Evolutionary conservation across 2,888 invertebrate genomes (phyloP).

Genomic region (Athrips mouffetella): DNA sequence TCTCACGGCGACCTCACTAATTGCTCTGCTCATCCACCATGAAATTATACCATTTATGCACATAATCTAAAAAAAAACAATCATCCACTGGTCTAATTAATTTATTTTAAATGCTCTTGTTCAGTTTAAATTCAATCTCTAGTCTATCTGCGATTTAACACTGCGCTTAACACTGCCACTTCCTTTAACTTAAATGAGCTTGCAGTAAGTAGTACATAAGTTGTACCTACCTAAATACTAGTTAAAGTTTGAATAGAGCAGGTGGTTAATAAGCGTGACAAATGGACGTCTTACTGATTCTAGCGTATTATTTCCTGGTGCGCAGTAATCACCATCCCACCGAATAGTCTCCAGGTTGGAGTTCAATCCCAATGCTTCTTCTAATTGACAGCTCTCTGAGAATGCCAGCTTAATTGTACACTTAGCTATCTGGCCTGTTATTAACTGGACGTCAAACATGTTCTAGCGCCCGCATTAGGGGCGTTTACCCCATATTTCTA

Average conservation of each 20-base stretch:
- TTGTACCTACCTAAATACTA: neutral
- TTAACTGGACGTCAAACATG: slow-evolving; percentile 56
- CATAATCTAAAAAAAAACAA: slow-evolving; percentile 53
- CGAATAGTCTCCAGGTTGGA: slow-evolving; percentile 29
- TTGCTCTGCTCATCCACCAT: slow-evolving; percentile 58
- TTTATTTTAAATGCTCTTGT: slow-evolving; percentile 25
- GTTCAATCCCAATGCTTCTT: slow-evolving; percentile 48
- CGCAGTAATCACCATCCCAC: slow-evolving; percentile 32
- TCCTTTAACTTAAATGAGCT: no score
- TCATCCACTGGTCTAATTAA: slow-evolving; percentile 38
- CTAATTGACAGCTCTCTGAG: slow-evolving; percentile 57
- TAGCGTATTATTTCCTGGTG: slow-evolving; percentile 34
- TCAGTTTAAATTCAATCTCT: slow-evolving; percentile 14
- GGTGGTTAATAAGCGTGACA: slow-evolving; percentile 38
- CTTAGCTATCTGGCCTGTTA: slow-evolving; percentile 44
- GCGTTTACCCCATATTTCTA: slow-evolving; percentile 53
- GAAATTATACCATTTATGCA: slow-evolving; percentile 65
- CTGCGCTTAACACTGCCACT: no score
- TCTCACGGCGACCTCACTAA: slow-evolving; percentile 65
- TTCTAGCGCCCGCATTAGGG: slow-evolving; percentile 42
- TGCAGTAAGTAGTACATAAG: no score
- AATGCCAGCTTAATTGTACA: slow-evolving; percentile 51
- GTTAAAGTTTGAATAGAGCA: slow-evolving; percentile 7
- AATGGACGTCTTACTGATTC: slow-evolving; percentile 35
- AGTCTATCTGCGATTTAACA: neutral